Conservation (phyloP, 2,797 vertebrate genomes). For the Triplophysa bombifrons region DNA sequence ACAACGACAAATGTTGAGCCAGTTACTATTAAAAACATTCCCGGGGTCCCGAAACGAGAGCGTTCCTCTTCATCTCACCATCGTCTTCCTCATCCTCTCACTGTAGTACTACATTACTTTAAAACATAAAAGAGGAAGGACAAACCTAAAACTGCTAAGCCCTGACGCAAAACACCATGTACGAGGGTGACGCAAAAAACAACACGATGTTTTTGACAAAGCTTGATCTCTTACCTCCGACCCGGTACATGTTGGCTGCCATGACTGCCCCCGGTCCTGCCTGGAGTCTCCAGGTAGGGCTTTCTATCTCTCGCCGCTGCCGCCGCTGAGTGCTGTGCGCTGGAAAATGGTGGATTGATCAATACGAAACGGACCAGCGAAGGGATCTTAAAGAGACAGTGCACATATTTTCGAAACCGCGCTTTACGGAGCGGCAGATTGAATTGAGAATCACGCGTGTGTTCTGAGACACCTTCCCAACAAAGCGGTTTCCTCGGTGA, state of each 20-base stretch:
- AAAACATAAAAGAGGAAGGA: constrained; percentile 76
- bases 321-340: constrained; percentile 70
- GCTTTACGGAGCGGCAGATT: constrained; percentile 12
- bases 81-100: constrained; percentile 73
- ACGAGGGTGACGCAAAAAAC: constrained; percentile 53
- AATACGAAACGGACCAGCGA: constrained; percentile 79
- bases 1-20: constrained; percentile 33
- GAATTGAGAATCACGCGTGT: constrained; percentile 30
- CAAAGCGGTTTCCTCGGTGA: constrained; percentile 50
- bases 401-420: constrained; percentile 52
- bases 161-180: constrained; percentile 59
- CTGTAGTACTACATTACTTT: constrained; percentile 70
- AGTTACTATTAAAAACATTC: constrained; percentile 41
- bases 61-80: constrained; percentile 75
- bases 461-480: constrained; percentile 54
- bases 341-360: constrained; percentile 89
- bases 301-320: constrained; percentile 70
- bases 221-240: constrained; percentile 76
- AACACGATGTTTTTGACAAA: constrained; percentile 28
- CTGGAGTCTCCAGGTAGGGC: constrained; percentile 81
- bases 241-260: constrained; percentile 88
- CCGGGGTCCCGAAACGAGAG: constrained; percentile 61
- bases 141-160: constrained; percentile 64
- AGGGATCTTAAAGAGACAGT: constrained; percentile 83
- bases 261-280: constrained; percentile 80